Evolutionary conservation across 2,113 vertebrate species (phyloP).

Genomic region (Arothron firmamentum): DNA sequence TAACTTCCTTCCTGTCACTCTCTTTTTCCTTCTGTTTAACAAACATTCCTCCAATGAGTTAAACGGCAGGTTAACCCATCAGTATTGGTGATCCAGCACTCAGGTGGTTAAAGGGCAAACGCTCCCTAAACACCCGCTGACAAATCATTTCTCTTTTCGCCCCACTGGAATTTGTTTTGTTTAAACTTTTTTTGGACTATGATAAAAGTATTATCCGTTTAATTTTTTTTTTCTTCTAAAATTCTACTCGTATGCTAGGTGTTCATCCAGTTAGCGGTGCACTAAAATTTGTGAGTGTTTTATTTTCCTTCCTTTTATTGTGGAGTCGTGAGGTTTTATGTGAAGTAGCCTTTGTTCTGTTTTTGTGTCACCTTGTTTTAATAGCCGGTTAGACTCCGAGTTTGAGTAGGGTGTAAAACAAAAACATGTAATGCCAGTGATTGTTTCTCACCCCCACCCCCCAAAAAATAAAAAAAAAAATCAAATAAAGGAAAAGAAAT

Average conservation of each 20-base stretch:
- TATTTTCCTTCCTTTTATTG: constrained; percentile 24
- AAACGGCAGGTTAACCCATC: constrained; percentile 54
- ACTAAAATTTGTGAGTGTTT: constrained; percentile 63
- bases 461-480: constrained; percentile 27
- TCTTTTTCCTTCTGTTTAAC: constrained; percentile 54
- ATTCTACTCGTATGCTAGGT: constrained; percentile 45
- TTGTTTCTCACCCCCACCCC: constrained; percentile 65
- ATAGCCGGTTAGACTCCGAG: constrained; percentile 42
- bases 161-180: constrained; percentile 50
- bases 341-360: constrained; percentile 59
- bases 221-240: constrained; percentile 39
- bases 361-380: constrained; percentile 66
- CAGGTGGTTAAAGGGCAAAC: constrained; percentile 61
- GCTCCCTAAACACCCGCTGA: constrained; percentile 48
- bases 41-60: constrained; percentile 74
- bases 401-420: constrained; percentile 56
- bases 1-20: constrained; percentile 57
- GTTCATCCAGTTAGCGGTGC: constrained; percentile 58
- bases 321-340: constrained; percentile 61
- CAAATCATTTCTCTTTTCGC: constrained; percentile 8
- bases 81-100: constrained; percentile 49
- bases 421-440: constrained; percentile 63
- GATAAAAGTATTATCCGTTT: constrained; percentile 36
- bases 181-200: constrained; percentile 27
- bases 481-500: constrained; percentile 39